Evolutionary conservation across 2,888 invertebrate species (phyloP), one percentile per base, ranked within the genome.

Genomic region (Automeris io): DNA sequence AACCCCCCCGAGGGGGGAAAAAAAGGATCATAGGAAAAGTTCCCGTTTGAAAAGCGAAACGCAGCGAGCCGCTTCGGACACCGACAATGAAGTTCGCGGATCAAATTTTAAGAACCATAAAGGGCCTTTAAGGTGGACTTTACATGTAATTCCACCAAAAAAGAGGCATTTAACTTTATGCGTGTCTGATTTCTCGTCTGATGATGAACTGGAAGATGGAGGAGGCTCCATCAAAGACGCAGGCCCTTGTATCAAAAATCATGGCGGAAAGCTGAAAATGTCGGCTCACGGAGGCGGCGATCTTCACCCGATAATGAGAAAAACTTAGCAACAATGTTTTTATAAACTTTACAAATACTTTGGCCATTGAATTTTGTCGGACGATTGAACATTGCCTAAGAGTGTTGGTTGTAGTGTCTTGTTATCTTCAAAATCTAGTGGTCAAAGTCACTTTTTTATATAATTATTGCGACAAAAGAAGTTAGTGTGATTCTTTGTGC

Each of bases 1-100:
- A 71, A 73, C 70, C 83, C 85, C 86, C 83, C 85, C 73, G 66
- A 80, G 83, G 85, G 86, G 85, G 86, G 85, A 80, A 59, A 83
- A 85, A 82, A 85, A 81, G 72, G 82, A 81, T 62, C 75, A 75
- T 54, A 68, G 75, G 33, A 72, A 62, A 48, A 82, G 79, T 51
- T 56, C 61, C 29, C 58, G 75, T 46, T 68, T 56, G 31, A 83
- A 81, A 53, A 61, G 46, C 35, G 79, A 79, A 23, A 58, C 62
- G 12, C 81, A 78, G 45, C 62, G 76, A 33, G 75, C 83, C 2
- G 82, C 78, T 2, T 85, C 85, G 0, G 85, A 85, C 45, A 83
- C 82, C 0, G 85, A 85, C 48, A 76, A 86, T 49, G 83, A 81
- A 40, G 70, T 69, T 13, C 64, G 73, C 33, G 73, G 77, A 22